These are phyloP conservation scores for Hippocampus kuda DNA, from an alignment of 2,797 vertebrate species.

Conservation along the genomic window DNA sequence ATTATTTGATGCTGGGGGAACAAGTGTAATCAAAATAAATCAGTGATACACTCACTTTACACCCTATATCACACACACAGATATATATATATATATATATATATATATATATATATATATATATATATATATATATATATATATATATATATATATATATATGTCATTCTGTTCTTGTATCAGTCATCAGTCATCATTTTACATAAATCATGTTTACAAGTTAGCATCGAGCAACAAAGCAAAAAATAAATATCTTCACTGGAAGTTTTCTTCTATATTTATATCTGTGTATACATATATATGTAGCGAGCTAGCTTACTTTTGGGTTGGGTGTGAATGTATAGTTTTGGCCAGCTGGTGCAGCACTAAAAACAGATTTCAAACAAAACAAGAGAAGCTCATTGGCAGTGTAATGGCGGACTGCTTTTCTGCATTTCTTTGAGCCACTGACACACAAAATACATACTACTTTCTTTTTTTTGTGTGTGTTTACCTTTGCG, in stretches of 20 bases:
- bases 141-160: too few relatives aligned
- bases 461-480: not conserved
- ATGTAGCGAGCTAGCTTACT: constrained; percentile 72
- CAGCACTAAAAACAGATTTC: not conserved
- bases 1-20: not conserved
- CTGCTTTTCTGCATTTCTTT: not conserved
- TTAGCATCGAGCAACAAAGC: constrained; percentile 70
- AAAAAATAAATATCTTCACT: constrained; percentile 87
- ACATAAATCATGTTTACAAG: constrained; percentile 66
- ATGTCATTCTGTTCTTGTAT: constrained; percentile 43
- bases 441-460: not conserved
- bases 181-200: constrained; percentile 52
- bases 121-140: too few relatives aligned
- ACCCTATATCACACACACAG: constrained; percentile 58
- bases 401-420: not conserved
- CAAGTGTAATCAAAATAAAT: not conserved
- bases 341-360: constrained; percentile 37
- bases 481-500: not conserved
- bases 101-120: constrained; percentile 45
- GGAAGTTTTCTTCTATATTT: constrained; percentile 63
- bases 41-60: constrained; percentile 54
- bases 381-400: not conserved
- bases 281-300: constrained; percentile 69
- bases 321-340: constrained; percentile 69
- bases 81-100: constrained; percentile 14